Conservation (phyloP, 1,140 invertebrate genomes). For the Drosophila jambulina region DNA sequence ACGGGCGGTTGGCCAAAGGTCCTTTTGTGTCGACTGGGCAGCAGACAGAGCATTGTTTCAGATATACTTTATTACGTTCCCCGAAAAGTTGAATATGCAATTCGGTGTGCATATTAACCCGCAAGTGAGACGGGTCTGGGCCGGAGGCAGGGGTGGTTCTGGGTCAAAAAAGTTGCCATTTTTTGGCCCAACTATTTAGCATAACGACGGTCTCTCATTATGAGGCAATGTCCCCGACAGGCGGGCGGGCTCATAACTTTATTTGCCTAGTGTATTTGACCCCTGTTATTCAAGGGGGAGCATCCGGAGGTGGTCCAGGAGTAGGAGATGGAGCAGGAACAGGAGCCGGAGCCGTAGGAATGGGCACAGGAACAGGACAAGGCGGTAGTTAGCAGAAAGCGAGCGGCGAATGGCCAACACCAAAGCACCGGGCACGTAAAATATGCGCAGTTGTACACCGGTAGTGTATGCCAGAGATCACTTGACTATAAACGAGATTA, state of each 20-base stretch:
- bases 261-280: conserved; percentile 74
- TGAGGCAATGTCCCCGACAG: conserved; percentile 37
- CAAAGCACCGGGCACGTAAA: conserved; percentile 63
- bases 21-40: conserved; percentile 42
- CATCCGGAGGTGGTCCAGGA: not conserved
- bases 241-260: conserved; percentile 55
- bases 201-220: conserved; percentile 75
- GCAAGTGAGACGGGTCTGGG: not conserved
- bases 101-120: conserved; percentile 67
- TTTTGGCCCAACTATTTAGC: conserved; percentile 70
- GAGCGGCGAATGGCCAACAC: conserved; percentile 33
- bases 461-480: conserved; percentile 81
- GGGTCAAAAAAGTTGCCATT: conserved; percentile 53
- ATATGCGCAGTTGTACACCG: conserved; percentile 79
- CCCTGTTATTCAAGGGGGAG: conserved; percentile 7
- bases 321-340: not conserved
- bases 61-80: conserved; percentile 66
- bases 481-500: conserved; percentile 84
- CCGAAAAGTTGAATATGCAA: conserved; percentile 72
- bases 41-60: conserved; percentile 56
- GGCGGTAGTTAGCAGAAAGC: conserved; percentile 40
- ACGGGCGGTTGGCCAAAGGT: conserved; percentile 32
- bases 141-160: not conserved
- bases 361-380: conserved; percentile 39
- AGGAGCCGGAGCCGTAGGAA: not conserved